These are phyloP conservation scores for Cyprinus carpio DNA, from an alignment of 2,113 vertebrate species.

Conservation along the genomic window DNA sequence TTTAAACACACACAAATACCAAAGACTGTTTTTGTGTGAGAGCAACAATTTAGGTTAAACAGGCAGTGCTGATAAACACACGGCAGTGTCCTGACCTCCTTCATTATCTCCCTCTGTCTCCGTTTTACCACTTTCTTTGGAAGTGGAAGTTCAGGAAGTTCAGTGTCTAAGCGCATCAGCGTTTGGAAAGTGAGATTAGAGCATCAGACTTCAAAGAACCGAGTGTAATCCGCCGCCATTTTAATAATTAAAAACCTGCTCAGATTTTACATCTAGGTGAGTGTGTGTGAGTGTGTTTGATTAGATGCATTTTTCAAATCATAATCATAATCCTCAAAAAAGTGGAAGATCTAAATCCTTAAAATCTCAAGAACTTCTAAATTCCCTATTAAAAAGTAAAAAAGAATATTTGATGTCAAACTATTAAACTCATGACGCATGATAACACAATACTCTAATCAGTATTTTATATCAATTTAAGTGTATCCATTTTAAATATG, in stretches of 20 bases:
- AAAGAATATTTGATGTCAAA: neutral
- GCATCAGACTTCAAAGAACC: constrained; percentile 60
- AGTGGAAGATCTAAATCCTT: neutral
- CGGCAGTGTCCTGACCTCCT: neutral
- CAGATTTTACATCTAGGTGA: constrained; percentile 15
- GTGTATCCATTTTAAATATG: no score
- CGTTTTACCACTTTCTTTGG: constrained; percentile 4
- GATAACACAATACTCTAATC: neutral
- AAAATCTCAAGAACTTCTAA: neutral
- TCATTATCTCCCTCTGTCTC: constrained; percentile 10
- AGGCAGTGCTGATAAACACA: constrained; percentile 5
- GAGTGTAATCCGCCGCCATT: neutral
- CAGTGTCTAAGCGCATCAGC: constrained; percentile 58
- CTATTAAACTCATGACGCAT: neutral
- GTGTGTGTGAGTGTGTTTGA: constrained; percentile 9
- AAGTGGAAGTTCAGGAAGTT: constrained; percentile 40
- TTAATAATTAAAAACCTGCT: neutral
- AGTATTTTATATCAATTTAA: neutral
- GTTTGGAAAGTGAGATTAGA: constrained; percentile 56
- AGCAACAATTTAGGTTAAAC: constrained; percentile 6
- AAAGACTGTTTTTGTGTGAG: neutral
- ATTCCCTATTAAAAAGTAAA: neutral
- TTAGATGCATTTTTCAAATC: neutral
- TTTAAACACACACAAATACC: neutral
- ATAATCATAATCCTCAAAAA: neutral